Conservation (phyloP, 2,888 invertebrate genomes). For the Drosophila heteroneura region DNA sequence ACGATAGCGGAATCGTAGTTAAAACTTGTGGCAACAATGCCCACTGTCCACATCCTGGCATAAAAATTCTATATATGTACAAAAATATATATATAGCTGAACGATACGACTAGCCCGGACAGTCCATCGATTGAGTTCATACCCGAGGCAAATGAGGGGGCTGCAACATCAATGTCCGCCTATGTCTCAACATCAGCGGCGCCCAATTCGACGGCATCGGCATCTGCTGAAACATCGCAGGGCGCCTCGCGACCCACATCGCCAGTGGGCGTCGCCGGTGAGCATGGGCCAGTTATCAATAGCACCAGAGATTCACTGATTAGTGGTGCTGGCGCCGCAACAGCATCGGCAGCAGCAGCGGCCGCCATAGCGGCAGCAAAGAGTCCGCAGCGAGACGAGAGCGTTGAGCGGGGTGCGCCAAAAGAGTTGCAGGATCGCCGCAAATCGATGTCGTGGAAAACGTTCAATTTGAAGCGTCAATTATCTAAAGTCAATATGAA, state of each 20-base stretch:
- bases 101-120: conserved; percentile 79
- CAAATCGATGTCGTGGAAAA: conserved; percentile 90
- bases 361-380: conserved; percentile 60
- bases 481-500: conserved; percentile 90
- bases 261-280: conserved; percentile 66
- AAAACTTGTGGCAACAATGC: conserved; percentile 19
- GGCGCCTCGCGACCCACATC: conserved; percentile 86
- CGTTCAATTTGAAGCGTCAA: conserved; percentile 92
- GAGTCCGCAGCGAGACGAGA: conserved; percentile 76
- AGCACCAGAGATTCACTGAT: conserved; percentile 82
- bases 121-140: conserved; percentile 82
- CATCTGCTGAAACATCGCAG: conserved; percentile 43
- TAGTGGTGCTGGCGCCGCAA: conserved; percentile 58
- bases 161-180: conserved; percentile 24
- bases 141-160: conserved; percentile 74
- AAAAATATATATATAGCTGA: conserved; percentile 51
- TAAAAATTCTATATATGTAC: conserved; percentile 2
- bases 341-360: conserved; percentile 37
- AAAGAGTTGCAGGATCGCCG: conserved; percentile 87
- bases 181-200: conserved; percentile 11
- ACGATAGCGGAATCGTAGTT: conserved; percentile 10
- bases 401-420: conserved; percentile 40
- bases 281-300: conserved; percentile 50
- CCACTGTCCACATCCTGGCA: conserved; percentile 1
- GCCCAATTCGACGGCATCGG: conserved; percentile 35